Evolutionary conservation across 2,113 vertebrate genomes (phyloP), one percentile per base, ranked within the genome.

Genomic region (Oenanthe melanoleuca): DNA sequence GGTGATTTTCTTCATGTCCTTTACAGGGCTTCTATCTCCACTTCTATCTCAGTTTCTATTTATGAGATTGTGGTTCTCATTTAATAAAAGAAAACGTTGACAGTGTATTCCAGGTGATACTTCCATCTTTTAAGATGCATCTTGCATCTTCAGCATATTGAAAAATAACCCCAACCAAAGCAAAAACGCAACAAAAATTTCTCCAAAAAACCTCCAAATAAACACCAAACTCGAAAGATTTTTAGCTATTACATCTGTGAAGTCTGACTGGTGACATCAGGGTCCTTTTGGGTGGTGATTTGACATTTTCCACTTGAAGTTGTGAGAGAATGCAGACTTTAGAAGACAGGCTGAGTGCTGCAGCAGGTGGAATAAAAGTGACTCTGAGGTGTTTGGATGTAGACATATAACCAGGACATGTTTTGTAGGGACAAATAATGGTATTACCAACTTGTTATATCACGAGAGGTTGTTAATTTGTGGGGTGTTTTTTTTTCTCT

Each of bases 231-330:
- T 34, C 5, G 8, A 15, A 53, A 44, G 31, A 8, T 13, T 33
- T 92, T n/a, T 55, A n/a, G 31, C 5, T 75, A 1, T 31, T 40
- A 1, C 3, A 24, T 47, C 11, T 71, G 8, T 64, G 29, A 52
- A 59, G 11, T 75, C n/a, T 72, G 47, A 20, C 21, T 55, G 0
- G 0, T 37, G 57, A 14, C 5, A 15, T 56, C 8, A 4, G 42
- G 38, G 6, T 10, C 23, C 31, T 50, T 65, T 0, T 0, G 5
- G 1, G 4, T 38, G 25, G 4, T 38, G 15, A 6, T 40, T 65
- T 17, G 47, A 23, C 44, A 5, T 89, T 72, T 53, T 40, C 11
- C 28, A 0, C 17, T 44, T 69, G 8, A 17, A 49, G 14, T 8
- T 1, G 1, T 55, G 66, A 47, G 34, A 33, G 24, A 13, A 24